Conservation (phyloP, 1,140 invertebrate species). For the Drosophila bipectinata region DNA sequence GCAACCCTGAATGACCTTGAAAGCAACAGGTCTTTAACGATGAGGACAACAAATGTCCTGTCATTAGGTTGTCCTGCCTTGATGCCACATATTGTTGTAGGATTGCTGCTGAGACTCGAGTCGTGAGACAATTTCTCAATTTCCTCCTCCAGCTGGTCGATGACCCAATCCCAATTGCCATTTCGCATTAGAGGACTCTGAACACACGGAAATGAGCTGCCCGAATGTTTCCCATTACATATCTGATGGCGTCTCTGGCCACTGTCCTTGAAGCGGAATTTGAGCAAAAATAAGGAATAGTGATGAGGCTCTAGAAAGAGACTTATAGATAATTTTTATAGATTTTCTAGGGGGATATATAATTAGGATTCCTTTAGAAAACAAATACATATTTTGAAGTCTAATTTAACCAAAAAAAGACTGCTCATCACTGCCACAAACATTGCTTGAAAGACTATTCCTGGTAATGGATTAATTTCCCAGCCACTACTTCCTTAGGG, state of each 20-base stretch:
- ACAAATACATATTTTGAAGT: no score
- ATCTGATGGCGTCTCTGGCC: conserved; percentile 21
- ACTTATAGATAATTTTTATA: no score
- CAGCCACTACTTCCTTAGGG: neutral
- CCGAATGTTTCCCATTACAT: conserved; percentile 40
- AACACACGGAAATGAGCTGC: conserved; percentile 36
- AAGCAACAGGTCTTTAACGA: neutral
- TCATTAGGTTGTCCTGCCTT: conserved; percentile 2
- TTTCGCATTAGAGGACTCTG: conserved; percentile 7
- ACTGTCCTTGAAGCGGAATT: neutral
- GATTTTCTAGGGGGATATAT: neutral
- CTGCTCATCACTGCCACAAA: neutral
- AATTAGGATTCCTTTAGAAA: neutral
- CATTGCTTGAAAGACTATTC: neutral
- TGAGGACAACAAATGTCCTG: neutral
- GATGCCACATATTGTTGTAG: conserved; percentile 13
- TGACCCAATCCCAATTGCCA: conserved; percentile 15
- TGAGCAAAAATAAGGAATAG: conserved; percentile 1
- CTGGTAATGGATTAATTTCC: neutral
- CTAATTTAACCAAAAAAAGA: neutral
- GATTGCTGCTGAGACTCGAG: conserved; percentile 2
- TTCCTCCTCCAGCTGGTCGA: conserved; percentile 11
- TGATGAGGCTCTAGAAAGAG: neutral
- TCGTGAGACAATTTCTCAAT: conserved; percentile 34
- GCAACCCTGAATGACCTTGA: neutral